These are phyloP conservation scores for Tetraneura akinire DNA, from an alignment of 1,140 invertebrate genomes.

Conservation along the genomic window DNA sequence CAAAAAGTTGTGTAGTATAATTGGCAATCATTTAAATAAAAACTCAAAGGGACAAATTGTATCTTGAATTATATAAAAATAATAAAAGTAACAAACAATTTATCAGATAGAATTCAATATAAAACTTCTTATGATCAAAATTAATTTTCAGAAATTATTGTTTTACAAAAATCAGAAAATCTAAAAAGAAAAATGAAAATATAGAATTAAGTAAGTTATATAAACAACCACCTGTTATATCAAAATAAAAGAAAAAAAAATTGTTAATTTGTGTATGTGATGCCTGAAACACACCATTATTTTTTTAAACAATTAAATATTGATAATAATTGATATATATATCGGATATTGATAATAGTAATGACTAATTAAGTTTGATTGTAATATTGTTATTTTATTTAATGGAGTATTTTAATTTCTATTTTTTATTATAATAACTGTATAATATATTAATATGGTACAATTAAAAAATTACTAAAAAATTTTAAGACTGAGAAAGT, in stretches of 20 bases:
- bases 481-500: no score
- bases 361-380: no score
- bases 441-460: no score
- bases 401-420: neutral
- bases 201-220: neutral
- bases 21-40: slow-evolving; percentile 1
- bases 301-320: neutral
- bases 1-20: neutral
- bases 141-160: neutral
- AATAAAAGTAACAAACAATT: slow-evolving; percentile 18
- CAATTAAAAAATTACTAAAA: no score
- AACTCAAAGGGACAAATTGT: slow-evolving; percentile 16
- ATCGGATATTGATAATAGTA: neutral
- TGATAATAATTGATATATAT: neutral
- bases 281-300: neutral
- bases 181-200: neutral
- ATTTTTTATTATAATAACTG: neutral
- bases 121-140: slow-evolving; percentile 1
- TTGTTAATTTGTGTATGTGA: neutral
- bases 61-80: slow-evolving; percentile 7
- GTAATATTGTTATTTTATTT: neutral
- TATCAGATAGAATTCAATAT: slow-evolving; percentile 1
- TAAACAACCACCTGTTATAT: neutral
- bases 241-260: neutral
- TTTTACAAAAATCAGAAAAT: neutral